Conservation (phyloP, 2,113 vertebrate genomes). For the Ochotona princeps region DNA sequence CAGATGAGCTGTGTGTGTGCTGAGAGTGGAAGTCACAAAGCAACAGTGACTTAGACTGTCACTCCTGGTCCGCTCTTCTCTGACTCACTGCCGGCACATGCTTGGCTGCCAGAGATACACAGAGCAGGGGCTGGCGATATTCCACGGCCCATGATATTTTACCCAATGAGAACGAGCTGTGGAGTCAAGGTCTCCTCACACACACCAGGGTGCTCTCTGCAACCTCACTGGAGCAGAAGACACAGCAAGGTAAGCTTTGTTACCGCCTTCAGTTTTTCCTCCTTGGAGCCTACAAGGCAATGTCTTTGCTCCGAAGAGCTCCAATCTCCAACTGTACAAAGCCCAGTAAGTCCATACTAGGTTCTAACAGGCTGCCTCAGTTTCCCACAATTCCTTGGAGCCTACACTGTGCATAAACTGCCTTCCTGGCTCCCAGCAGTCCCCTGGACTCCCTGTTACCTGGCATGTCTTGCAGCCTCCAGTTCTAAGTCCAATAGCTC, state of each 20-base stretch:
- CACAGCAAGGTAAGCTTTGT: background rate
- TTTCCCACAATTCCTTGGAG: conserved; percentile 6
- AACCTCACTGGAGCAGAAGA: conserved; percentile 48
- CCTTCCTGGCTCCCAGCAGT: background rate
- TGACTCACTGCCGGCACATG: background rate
- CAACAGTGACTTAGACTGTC: background rate
- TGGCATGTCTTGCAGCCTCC: background rate
- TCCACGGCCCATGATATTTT: background rate
- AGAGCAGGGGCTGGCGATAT: background rate
- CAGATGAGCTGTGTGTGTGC: background rate
- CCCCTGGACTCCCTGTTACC: background rate
- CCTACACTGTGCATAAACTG: background rate
- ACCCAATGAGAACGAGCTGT: conserved; percentile 17
- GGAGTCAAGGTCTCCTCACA: background rate
- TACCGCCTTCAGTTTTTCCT: background rate
- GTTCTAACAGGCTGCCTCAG: background rate
- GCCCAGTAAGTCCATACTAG: background rate
- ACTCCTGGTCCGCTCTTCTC: background rate
- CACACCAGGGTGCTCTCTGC: background rate
- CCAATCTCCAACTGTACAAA: background rate
- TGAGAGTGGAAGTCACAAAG: background rate
- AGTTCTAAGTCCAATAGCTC: conserved; percentile 11
- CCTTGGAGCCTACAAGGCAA: background rate
- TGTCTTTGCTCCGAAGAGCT: background rate
- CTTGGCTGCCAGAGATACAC: background rate